Evolutionary conservation across 2,888 invertebrate genomes (phyloP).

Genomic region (Teinopalpus imperialis): DNA sequence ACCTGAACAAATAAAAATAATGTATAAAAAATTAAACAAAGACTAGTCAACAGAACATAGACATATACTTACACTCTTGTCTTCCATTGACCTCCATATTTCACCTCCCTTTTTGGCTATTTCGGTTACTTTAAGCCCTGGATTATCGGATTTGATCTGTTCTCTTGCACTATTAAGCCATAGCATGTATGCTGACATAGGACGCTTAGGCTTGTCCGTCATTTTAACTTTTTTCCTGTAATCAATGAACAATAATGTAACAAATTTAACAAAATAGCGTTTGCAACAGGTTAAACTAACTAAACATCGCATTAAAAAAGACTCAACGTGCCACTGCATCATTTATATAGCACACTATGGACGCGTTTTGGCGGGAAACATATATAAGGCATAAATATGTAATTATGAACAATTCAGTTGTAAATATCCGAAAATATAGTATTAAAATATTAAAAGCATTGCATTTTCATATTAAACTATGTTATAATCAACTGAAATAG

Average conservation of each 20-base stretch:
- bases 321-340: constrained; percentile 49
- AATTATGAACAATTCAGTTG: constrained; percentile 13
- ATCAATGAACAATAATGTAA: constrained; percentile 37
- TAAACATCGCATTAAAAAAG: constrained; percentile 44
- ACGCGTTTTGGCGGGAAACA: constrained; percentile 81
- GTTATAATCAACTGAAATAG: constrained; percentile 49
- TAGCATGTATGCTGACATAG: constrained; percentile 95
- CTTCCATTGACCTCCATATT: constrained; percentile 95
- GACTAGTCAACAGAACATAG: constrained; percentile 22
- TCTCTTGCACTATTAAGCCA: constrained; percentile 96
- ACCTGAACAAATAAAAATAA: constrained; percentile 77
- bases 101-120: constrained; percentile 97
- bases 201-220: constrained; percentile 96
- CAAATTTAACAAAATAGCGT: constrained; percentile 38
- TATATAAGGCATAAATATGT: constrained; percentile 39
- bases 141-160: constrained; percentile 93
- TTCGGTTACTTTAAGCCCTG: constrained; percentile 95
- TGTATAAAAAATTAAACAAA: constrained; percentile 21
- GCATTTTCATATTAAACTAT: constrained; percentile 35
- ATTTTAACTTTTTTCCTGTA: constrained; percentile 85
- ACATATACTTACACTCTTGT: constrained; percentile 87
- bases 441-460: constrained; percentile 26
- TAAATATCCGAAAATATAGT: background rate
- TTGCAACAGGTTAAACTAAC: constrained; percentile 55
- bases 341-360: constrained; percentile 54